Percentiles rank a stretch among this genome's conserved stretches.
phyloP scores from a whole-genome alignment of 2,113 vertebrate genomes.

The Stercorarius parasiticus region DNA sequence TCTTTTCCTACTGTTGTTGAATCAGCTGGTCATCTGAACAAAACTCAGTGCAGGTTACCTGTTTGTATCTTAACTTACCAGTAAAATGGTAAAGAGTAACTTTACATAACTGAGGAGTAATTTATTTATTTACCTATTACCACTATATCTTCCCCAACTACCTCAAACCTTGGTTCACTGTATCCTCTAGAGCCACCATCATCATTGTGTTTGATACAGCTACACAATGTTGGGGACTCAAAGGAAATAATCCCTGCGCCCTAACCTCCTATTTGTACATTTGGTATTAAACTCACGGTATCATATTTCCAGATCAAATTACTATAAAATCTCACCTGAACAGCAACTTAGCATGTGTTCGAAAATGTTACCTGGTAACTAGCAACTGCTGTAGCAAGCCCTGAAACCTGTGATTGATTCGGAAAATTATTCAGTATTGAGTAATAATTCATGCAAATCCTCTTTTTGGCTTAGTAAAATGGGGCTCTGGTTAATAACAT shows the following conservation, averaged over 20 bases:
- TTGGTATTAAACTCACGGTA: neutral
- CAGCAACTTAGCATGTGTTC: neutral
- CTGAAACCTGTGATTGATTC: neutral
- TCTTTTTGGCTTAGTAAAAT: neutral
- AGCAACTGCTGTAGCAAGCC: neutral
- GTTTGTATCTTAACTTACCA: neutral
- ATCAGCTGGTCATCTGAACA: neutral
- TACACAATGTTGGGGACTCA: neutral
- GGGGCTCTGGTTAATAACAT: neutral
- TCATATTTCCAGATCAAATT: neutral
- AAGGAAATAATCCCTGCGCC: neutral
- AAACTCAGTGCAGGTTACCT: neutral
- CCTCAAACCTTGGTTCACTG: neutral
- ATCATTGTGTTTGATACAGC: neutral
- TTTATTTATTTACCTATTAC: neutral
- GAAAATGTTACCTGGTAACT: neutral
- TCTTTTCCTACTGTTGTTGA: neutral
- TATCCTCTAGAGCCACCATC: neutral
- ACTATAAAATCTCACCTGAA: neutral
- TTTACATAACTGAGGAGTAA: neutral
- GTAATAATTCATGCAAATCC: neutral
- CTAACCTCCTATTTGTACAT: neutral
- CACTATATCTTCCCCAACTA: neutral
- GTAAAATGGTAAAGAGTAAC: neutral
- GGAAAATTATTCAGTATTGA: neutral